phyloP scores from a whole-genome alignment of 2,797 vertebrate genomes.

The Nannoperca obscura region DNA sequence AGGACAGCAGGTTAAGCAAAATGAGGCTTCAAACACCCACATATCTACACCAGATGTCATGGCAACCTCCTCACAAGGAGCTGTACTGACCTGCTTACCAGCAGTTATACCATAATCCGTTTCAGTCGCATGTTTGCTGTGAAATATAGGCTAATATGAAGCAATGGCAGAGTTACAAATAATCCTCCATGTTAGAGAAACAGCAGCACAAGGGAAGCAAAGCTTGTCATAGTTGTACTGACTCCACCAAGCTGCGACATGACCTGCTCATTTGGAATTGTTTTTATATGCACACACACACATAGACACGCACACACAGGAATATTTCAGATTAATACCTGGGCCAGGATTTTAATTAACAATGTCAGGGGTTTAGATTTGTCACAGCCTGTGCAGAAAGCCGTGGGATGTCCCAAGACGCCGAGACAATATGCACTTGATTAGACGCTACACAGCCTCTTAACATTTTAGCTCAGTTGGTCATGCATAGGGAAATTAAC shows the following conservation, averaged over 20 bases:
- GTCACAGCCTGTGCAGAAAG: conserved; percentile 43
- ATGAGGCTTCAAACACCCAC: conserved; percentile 60
- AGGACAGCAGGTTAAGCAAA: conserved; percentile 69
- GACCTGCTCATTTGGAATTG: conserved; percentile 42
- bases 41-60: conserved; percentile 72
- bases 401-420: conserved; percentile 46
- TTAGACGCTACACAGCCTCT: conserved; percentile 33
- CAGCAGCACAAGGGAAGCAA: conserved; percentile 15
- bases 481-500: conserved; percentile 24
- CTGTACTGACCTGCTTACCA: conserved; percentile 67
- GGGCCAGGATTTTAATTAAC: conserved; percentile 60
- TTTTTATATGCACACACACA: conserved; percentile 16
- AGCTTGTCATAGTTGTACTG: conserved; percentile 15
- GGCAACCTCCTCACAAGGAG: conserved; percentile 68
- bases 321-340: conserved; percentile 55
- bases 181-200: conserved; percentile 55
- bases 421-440: conserved; percentile 45
- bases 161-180: conserved; percentile 53
- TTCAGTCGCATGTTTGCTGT: conserved; percentile 47
- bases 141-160: conserved; percentile 62
- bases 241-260: conserved; percentile 1
- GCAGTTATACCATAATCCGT: conserved; percentile 60
- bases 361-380: conserved; percentile 48
- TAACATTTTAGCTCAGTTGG: conserved; percentile 44
- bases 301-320: background rate